phyloP scores from a whole-genome alignment of 2,797 vertebrate species.

The Sebastes taczanowskii region DNA sequence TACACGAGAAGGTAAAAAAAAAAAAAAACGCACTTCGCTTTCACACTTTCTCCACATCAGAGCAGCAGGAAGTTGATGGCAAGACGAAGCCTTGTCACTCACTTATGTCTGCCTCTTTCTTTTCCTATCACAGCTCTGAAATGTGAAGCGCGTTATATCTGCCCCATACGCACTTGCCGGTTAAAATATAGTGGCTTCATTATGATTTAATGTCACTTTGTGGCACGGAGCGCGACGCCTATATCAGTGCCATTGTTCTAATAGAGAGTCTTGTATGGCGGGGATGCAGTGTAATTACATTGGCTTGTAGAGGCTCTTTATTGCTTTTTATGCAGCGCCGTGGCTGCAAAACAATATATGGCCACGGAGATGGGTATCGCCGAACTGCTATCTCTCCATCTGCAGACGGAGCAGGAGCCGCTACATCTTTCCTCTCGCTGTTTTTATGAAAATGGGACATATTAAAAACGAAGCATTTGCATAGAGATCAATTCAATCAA shows the following conservation, averaged over 20 bases:
- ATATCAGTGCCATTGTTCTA: conserved; percentile 67
- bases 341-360: conserved; percentile 67
- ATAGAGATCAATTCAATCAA: conserved; percentile 79
- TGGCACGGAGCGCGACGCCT: conserved; percentile 47
- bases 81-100: conserved; percentile 4
- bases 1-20: conserved; percentile 92
- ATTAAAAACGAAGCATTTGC: conserved; percentile 74
- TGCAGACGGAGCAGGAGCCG: conserved; percentile 54
- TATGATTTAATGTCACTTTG: conserved; percentile 75
- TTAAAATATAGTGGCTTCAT: conserved; percentile 76
- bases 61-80: conserved; percentile 8
- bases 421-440: conserved; percentile 47
- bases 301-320: conserved; percentile 75
- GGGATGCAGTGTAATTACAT: conserved; percentile 79
- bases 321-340: conserved; percentile 74
- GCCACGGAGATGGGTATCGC: conserved; percentile 67
- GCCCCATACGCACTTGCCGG: conserved; percentile 58
- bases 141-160: conserved; percentile 50
- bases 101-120: conserved; percentile 25
- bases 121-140: conserved; percentile 28
- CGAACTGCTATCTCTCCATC: conserved; percentile 70
- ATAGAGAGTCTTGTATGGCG: conserved; percentile 63
- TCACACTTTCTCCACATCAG: neutral
- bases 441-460: conserved; percentile 76
- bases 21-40: neutral